Evolutionary conservation across 2,888 invertebrate genomes (phyloP).

Genomic region (Teleiodes luculella): DNA sequence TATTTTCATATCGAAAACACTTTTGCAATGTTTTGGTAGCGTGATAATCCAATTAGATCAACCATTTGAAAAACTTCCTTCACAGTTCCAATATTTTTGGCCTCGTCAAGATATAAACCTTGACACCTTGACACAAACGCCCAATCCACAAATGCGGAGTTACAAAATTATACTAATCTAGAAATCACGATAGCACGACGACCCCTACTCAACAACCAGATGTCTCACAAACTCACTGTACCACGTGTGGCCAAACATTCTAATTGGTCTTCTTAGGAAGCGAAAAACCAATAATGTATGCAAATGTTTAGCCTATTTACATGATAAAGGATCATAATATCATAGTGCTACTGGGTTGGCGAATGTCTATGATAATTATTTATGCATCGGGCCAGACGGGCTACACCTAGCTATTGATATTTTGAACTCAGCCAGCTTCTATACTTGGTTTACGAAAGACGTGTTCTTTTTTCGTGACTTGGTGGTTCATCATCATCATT

Average conservation of each 20-base stretch:
- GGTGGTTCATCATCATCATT: too few relatives aligned
- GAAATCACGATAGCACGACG: background rate
- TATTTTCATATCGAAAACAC: background rate
- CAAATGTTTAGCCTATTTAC: conserved; percentile 46
- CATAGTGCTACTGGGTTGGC: conserved; percentile 26
- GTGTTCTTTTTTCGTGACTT: too few relatives aligned
- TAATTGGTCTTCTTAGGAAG: conserved; percentile 25
- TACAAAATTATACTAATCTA: background rate
- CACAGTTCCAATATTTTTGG: background rate
- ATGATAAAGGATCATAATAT: conserved; percentile 38
- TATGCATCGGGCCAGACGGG: conserved; percentile 38
- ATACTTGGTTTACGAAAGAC: too few relatives aligned
- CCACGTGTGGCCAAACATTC: conserved; percentile 19
- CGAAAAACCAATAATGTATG: conserved; percentile 51
- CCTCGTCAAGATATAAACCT: background rate
- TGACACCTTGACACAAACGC: background rate
- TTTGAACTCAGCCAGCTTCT: too few relatives aligned
- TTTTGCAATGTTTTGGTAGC: background rate
- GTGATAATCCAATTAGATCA: background rate
- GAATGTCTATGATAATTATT: conserved; percentile 35
- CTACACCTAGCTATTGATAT: background rate
- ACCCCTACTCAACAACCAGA: background rate
- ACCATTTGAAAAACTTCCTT: background rate
- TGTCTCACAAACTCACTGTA: conserved; percentile 11
- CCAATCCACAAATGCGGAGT: background rate